phyloP scores from a whole-genome alignment of 2,888 invertebrate genomes.

The Galerucella pusilla region DNA sequence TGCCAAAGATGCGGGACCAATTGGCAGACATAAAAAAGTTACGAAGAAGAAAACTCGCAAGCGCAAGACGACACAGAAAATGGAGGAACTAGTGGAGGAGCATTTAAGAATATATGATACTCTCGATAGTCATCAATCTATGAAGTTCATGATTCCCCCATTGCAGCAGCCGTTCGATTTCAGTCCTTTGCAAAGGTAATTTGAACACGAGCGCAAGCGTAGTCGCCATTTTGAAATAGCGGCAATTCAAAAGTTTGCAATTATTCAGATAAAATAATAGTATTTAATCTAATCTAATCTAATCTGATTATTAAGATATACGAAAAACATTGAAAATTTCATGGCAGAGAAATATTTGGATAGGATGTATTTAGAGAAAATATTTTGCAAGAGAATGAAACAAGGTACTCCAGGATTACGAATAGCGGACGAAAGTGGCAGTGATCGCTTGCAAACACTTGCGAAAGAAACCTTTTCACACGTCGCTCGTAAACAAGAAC shows the following conservation, averaged over 20 bases:
- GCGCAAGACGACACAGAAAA: not conserved
- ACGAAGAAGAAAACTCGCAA: conserved; percentile 47
- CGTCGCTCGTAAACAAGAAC: conserved; percentile 61
- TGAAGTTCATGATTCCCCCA: conserved; percentile 54
- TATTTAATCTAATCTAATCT: too few species aligned
- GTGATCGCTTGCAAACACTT: conserved; percentile 53
- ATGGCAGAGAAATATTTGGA: conserved; percentile 65
- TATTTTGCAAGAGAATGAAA: conserved; percentile 61
- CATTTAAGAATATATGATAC: conserved; percentile 49
- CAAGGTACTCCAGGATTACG: conserved; percentile 53
- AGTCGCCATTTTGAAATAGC: too few species aligned
- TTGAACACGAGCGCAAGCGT: too few species aligned
- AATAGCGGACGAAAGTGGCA: conserved; percentile 61
- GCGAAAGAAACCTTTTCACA: conserved; percentile 58
- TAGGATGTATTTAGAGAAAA: conserved; percentile 63
- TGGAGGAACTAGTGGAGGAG: not conserved
- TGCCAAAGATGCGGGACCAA: conserved; percentile 53
- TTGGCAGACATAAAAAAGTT: conserved; percentile 48
- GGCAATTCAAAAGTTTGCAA: too few species aligned
- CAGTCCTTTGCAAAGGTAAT: conserved; percentile 56
- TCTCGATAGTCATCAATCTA: conserved; percentile 54
- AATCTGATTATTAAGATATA: conserved; percentile 44
- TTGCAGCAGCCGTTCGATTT: conserved; percentile 53
- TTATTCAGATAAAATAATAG: too few species aligned
- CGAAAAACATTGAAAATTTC: conserved; percentile 61